phyloP scores from a whole-genome alignment of 2,888 invertebrate species.

The Pelosia muscerda region DNA sequence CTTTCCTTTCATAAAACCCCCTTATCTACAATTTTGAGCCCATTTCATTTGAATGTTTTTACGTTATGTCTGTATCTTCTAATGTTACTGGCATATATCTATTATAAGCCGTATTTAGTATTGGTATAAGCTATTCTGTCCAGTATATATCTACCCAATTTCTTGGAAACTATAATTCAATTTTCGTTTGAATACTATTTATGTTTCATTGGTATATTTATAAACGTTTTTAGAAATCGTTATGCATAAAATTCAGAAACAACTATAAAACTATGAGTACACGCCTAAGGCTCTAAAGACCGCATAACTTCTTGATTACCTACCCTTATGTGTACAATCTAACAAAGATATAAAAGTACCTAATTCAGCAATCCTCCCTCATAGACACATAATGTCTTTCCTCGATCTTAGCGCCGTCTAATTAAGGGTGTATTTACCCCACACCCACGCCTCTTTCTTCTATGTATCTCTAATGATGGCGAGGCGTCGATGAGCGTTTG shows the following conservation, averaged over 20 bases:
- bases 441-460: constrained; percentile 53
- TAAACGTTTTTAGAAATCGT: too few species aligned
- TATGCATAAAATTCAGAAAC: background rate
- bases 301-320: background rate
- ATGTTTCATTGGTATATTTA: too few species aligned
- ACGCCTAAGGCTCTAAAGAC: background rate
- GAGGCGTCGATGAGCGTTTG: constrained; percentile 82
- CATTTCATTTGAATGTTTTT: constrained; percentile 82
- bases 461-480: constrained; percentile 75
- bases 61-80: constrained; percentile 68
- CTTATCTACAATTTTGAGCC: constrained; percentile 83
- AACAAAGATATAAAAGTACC: constrained; percentile 24
- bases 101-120: background rate
- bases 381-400: constrained; percentile 19
- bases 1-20: constrained; percentile 76
- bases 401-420: constrained; percentile 46
- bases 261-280: background rate
- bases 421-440: constrained; percentile 58
- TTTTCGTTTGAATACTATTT: background rate
- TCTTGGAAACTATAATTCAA: background rate
- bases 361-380: constrained; percentile 26
- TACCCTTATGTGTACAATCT: constrained; percentile 9
- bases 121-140: background rate
- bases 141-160: too few species aligned
- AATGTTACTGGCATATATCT: constrained; percentile 37